phyloP scores from a whole-genome alignment of 2,797 vertebrate genomes.

The Pitangus sulphuratus region DNA sequence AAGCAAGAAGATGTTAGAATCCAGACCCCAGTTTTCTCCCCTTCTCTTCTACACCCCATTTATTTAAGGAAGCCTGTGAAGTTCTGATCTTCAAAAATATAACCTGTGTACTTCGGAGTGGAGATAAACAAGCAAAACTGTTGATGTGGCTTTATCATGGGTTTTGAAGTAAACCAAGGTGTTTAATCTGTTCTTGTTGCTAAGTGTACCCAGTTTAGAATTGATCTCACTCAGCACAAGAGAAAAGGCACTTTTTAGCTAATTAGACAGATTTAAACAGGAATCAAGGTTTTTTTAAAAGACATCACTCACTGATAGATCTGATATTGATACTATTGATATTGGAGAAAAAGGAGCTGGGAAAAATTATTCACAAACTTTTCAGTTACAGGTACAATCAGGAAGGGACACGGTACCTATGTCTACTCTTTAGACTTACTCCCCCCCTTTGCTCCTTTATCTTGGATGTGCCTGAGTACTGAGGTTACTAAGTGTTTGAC shows the following conservation, averaged over 20 bases:
- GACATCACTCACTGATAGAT: background rate
- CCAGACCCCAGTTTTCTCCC: background rate
- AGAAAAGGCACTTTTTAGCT: background rate
- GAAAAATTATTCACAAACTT: background rate
- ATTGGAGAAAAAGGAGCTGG: background rate
- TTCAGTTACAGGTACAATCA: background rate
- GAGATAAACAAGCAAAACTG: background rate
- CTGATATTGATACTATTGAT: background rate
- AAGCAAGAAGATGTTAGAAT: slow-evolving; percentile 7
- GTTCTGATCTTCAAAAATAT: background rate
- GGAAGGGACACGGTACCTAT: background rate
- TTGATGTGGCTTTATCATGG: background rate
- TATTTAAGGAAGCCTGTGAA: slow-evolving; percentile 6
- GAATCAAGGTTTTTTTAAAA: background rate
- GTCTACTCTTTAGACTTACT: background rate
- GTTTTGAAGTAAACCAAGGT: background rate
- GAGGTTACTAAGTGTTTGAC: background rate
- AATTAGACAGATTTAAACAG: background rate
- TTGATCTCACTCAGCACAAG: background rate
- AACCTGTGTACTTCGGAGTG: background rate
- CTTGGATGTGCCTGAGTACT: background rate
- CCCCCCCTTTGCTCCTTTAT: background rate
- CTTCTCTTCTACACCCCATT: background rate
- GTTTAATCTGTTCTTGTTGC: background rate
- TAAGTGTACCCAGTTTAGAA: background rate